These are phyloP conservation scores for Apistogramma diplotaenia DNA, from an alignment of 2,113 vertebrate species.

Conservation along the genomic window DNA sequence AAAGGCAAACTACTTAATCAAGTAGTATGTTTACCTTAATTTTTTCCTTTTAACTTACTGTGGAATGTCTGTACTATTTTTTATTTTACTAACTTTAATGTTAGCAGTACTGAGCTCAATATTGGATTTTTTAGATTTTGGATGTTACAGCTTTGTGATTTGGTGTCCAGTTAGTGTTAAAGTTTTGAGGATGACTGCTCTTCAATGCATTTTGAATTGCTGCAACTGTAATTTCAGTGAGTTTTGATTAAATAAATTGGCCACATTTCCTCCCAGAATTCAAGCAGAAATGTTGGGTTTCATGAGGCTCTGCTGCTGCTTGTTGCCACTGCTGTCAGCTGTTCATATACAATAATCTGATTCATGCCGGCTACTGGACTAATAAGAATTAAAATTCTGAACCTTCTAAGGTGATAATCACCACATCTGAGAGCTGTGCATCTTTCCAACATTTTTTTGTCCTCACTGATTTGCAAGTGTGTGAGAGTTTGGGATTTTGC, in stretches of 20 bases:
- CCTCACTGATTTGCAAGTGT: neutral
- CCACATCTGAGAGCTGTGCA: neutral
- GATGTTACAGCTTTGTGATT: no score
- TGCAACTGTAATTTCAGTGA: neutral
- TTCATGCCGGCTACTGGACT: neutral
- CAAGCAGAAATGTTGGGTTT: neutral
- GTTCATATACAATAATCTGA: neutral
- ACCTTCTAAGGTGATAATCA: neutral
- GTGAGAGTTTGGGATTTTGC: constrained; percentile 27
- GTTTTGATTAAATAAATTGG: neutral
- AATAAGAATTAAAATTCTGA: neutral
- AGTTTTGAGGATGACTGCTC: no score
- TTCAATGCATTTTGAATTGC: no score
- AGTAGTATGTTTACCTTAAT: no score
- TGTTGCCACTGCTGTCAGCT: neutral
- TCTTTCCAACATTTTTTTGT: neutral
- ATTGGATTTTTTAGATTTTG: no score
- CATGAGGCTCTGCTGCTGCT: neutral
- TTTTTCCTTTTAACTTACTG: no score
- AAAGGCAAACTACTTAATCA: no score
- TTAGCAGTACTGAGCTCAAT: no score
- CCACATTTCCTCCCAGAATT: neutral
- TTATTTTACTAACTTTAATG: no score
- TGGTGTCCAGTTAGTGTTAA: no score
- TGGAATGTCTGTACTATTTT: no score